A percentile compares a stretch with the other conserved stretches of the same genome.
These are phyloP conservation scores for Diplosoma virens DNA, from an alignment of 23 tunicate species.

Conservation along the genomic window DNA sequence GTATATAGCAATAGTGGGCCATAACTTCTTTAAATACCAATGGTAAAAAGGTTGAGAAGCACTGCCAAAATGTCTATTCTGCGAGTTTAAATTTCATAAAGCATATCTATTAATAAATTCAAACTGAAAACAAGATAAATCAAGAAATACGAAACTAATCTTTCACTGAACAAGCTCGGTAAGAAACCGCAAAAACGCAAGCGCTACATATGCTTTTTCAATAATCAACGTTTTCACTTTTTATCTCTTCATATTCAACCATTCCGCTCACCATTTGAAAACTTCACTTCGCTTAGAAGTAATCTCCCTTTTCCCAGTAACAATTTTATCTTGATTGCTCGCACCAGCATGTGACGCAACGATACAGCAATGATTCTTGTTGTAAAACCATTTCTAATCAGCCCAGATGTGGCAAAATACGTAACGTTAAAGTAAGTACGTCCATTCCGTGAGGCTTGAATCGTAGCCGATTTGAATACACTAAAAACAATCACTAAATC, in stretches of 20 bases:
- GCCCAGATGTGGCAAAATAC: neutral
- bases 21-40: too few relatives aligned
- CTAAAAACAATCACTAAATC: too few relatives aligned
- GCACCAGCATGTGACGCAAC: constrained; percentile 40
- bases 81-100: too few relatives aligned
- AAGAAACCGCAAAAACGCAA: neutral
- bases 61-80: too few relatives aligned
- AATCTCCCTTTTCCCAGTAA: constrained; percentile 44
- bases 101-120: too few relatives aligned
- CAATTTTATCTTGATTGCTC: constrained; percentile 43
- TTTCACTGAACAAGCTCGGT: too few relatives aligned
- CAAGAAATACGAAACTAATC: too few relatives aligned
- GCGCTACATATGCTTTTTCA: neutral
- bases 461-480: neutral
- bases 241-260: too few relatives aligned
- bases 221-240: neutral
- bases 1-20: too few relatives aligned
- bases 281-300: constrained; percentile 75
- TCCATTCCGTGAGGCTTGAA: neutral
- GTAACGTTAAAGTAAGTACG: neutral
- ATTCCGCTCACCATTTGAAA: neutral
- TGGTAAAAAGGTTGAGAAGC: too few relatives aligned
- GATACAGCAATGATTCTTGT: neutral
- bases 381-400: neutral
- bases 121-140: too few relatives aligned